Evolutionary conservation across 1,140 invertebrate genomes (phyloP).

Genomic region (Periplaneta americana): DNA sequence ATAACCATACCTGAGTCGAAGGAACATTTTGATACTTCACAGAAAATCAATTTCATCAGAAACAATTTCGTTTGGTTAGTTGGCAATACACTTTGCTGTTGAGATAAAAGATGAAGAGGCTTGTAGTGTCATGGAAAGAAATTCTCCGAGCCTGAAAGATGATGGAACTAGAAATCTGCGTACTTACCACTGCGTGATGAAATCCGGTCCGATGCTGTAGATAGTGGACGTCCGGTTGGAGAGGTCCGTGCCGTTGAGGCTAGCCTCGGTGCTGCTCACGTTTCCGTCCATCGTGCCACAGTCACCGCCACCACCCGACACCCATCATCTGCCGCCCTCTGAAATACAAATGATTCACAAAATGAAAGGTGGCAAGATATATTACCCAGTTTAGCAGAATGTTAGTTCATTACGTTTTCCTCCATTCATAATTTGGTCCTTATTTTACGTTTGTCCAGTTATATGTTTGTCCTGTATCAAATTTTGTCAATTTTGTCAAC

Average conservation of each 20-base stretch:
- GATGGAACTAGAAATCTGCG: no score
- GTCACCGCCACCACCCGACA: conserved; percentile 20
- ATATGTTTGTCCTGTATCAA: conserved; percentile 22
- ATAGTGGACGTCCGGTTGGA: conserved; percentile 54
- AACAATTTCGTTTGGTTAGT: no score
- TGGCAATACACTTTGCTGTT: no score
- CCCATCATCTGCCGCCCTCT: conserved; percentile 18
- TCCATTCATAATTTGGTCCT: no score
- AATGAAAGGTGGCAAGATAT: conserved; percentile 1
- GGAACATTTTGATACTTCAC: no score
- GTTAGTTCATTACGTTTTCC: no score
- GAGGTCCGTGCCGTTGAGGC: conserved; percentile 34
- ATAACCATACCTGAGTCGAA: no score
- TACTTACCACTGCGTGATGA: conserved; percentile 63
- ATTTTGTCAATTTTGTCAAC: conserved; percentile 29
- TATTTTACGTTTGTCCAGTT: no score
- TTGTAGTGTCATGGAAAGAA: no score
- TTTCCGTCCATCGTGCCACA: conserved; percentile 28
- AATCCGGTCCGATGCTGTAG: conserved; percentile 57
- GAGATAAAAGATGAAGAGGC: no score
- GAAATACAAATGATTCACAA: conserved; percentile 8
- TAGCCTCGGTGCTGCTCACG: conserved; percentile 32
- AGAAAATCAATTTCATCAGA: no score
- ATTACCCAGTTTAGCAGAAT: conserved; percentile 23
- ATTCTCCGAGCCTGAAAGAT: no score